Evolutionary conservation across 2,797 vertebrate genomes (phyloP).

Genomic region (Petrocephalus schoutedeni): DNA sequence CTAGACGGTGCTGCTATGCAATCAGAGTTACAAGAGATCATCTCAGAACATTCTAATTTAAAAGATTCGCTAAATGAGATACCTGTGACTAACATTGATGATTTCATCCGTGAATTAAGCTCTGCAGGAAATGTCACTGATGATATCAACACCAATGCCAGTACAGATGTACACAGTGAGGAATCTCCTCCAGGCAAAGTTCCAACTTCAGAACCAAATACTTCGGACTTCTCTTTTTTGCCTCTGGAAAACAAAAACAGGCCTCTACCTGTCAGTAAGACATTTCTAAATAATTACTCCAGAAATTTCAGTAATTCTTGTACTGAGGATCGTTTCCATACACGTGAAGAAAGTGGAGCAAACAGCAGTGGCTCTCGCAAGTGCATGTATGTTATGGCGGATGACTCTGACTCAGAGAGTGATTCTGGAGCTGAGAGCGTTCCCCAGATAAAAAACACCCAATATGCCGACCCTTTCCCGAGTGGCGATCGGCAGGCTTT

Average conservation of each 20-base stretch:
- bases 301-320: slow-evolving; percentile 65
- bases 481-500: slow-evolving; percentile 27
- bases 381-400: slow-evolving; percentile 66
- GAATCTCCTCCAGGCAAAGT: slow-evolving; percentile 22
- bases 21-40: slow-evolving; percentile 19
- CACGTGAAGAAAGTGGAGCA: slow-evolving; percentile 36
- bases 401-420: slow-evolving; percentile 72
- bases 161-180: neutral
- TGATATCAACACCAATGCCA: slow-evolving; percentile 5
- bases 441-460: slow-evolving; percentile 36
- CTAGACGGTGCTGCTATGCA: neutral
- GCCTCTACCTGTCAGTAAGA: slow-evolving; percentile 66
- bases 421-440: slow-evolving; percentile 57
- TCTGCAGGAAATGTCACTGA: slow-evolving; percentile 27
- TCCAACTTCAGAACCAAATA: slow-evolving; percentile 24
- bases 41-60: slow-evolving; percentile 20
- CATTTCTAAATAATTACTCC: slow-evolving; percentile 71
- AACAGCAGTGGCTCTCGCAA: slow-evolving; percentile 34
- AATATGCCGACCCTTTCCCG: slow-evolving; percentile 20
- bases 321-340: slow-evolving; percentile 48
- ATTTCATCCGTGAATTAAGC: slow-evolving; percentile 56
- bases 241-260: slow-evolving; percentile 60
- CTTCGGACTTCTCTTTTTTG: slow-evolving; percentile 54
- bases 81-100: slow-evolving; percentile 61
- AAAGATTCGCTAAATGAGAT: slow-evolving; percentile 35